phyloP scores from a whole-genome alignment of 2,888 invertebrate species.

The Crepidodera aurea region DNA sequence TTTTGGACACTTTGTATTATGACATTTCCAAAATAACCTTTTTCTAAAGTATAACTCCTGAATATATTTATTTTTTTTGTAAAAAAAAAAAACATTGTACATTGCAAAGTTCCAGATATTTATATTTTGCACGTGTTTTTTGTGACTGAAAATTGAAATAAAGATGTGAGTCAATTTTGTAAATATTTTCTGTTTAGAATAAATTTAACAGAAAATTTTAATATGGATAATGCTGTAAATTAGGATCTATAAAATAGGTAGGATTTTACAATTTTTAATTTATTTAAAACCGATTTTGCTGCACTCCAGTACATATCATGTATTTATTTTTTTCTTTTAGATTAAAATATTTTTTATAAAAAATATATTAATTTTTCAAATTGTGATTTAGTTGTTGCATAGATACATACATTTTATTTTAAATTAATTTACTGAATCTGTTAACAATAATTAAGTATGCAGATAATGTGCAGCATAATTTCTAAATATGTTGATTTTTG shows the following conservation, averaged over 20 bases:
- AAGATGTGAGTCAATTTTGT: slow-evolving; percentile 10
- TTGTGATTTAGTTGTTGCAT: slow-evolving; percentile 16
- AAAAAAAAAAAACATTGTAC: not conserved
- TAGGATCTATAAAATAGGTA: slow-evolving; percentile 28
- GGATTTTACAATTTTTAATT: slow-evolving; percentile 31
- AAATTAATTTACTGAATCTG: not conserved
- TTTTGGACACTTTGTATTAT: slow-evolving; percentile 5
- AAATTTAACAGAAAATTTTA: slow-evolving; percentile 17
- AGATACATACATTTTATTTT: not conserved
- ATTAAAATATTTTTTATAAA: slow-evolving; percentile 8
- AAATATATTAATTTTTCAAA: slow-evolving; percentile 20
- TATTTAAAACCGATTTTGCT: slow-evolving; percentile 20
- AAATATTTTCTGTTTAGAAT: slow-evolving; percentile 13
- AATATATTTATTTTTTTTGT: not conserved
- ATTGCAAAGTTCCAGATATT: not conserved
- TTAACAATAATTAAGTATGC: not conserved
- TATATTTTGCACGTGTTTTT: not conserved
- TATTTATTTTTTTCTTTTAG: slow-evolving; percentile 12
- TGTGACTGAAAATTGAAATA: slow-evolving; percentile 9
- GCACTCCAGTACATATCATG: slow-evolving; percentile 33
- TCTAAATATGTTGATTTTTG: slow-evolving; percentile 17
- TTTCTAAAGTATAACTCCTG: not conserved
- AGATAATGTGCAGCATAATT: slow-evolving; percentile 28
- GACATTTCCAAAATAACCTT: not conserved
- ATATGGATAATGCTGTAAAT: slow-evolving; percentile 21